phyloP scores from a whole-genome alignment of 2,888 invertebrate genomes.

The Eustalomyia histrio region DNA sequence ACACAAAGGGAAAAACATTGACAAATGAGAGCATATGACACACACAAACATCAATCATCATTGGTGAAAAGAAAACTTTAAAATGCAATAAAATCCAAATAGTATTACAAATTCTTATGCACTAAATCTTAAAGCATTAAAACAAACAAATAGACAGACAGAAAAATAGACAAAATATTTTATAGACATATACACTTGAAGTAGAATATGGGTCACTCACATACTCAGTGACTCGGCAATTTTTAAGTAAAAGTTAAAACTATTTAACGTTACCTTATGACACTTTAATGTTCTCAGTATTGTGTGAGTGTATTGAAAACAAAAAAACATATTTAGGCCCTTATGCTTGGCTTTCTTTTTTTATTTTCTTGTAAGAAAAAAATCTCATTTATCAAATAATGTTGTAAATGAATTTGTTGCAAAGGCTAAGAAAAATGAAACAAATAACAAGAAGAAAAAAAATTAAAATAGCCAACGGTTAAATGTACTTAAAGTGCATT shows the following conservation, averaged over 20 bases:
- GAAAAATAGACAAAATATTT: constrained; percentile 1
- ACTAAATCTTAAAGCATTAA: constrained; percentile 30
- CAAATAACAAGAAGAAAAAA: constrained; percentile 15
- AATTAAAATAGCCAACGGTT: constrained; percentile 49
- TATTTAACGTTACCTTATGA: constrained; percentile 46
- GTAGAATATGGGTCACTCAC: constrained; percentile 57
- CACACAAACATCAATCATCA: constrained; percentile 50
- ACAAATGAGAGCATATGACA: constrained; percentile 54
- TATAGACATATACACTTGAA: constrained; percentile 27
- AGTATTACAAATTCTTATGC: constrained; percentile 14
- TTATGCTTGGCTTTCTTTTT: constrained; percentile 14
- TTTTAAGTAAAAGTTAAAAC: constrained; percentile 61
- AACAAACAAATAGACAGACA: constrained; percentile 25
- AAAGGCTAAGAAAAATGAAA: not conserved
- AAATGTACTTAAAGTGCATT: constrained; percentile 34
- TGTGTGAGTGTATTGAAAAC: not conserved
- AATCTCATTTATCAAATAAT: constrained; percentile 40
- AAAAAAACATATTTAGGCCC: constrained; percentile 36
- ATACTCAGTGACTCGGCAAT: constrained; percentile 53
- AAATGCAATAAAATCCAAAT: constrained; percentile 46
- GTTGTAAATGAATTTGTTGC: constrained; percentile 19
- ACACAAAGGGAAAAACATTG: constrained; percentile 35
- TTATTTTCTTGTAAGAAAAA: not conserved
- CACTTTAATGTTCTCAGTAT: constrained; percentile 33
- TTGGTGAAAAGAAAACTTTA: constrained; percentile 44